Percentiles rank a stretch among this genome's conserved stretches.
These are phyloP conservation scores for Hyla sarda DNA, from an alignment of 2,113 vertebrate species.

Conservation along the genomic window DNA sequence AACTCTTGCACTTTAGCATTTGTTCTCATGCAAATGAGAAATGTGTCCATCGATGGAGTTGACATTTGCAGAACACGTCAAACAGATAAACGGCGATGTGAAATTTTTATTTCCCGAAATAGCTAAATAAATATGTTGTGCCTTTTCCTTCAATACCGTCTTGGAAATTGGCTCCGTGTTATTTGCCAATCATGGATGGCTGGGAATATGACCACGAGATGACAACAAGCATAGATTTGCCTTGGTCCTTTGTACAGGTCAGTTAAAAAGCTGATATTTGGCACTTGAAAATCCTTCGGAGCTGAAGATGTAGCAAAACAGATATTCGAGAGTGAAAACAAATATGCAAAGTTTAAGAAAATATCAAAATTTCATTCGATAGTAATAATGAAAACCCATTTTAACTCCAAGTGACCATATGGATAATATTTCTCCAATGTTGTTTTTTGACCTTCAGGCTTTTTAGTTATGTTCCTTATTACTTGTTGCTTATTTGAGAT, in stretches of 20 bases:
- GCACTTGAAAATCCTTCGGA: neutral
- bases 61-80: constrained; percentile 29
- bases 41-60: neutral
- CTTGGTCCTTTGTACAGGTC: neutral
- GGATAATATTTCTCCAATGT: neutral
- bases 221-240: neutral
- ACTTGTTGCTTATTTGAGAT: too few relatives aligned
- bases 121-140: constrained; percentile 28
- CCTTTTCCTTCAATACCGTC: constrained; percentile 32
- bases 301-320: neutral
- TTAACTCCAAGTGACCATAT: neutral
- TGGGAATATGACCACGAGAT: neutral
- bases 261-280: neutral
- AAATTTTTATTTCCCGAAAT: constrained; percentile 19
- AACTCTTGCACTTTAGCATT: constrained; percentile 24
- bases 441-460: neutral
- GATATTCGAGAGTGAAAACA: neutral
- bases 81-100: neutral
- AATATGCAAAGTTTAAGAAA: neutral
- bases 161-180: constrained; percentile 19
- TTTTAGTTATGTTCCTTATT: neutral
- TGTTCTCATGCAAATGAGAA: constrained; percentile 23
- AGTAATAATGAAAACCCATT: neutral
- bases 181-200: neutral
- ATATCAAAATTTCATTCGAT: neutral